These are phyloP conservation scores for Hippocampus zosterae DNA, from an alignment of 2,113 vertebrate species.

Conservation along the genomic window DNA sequence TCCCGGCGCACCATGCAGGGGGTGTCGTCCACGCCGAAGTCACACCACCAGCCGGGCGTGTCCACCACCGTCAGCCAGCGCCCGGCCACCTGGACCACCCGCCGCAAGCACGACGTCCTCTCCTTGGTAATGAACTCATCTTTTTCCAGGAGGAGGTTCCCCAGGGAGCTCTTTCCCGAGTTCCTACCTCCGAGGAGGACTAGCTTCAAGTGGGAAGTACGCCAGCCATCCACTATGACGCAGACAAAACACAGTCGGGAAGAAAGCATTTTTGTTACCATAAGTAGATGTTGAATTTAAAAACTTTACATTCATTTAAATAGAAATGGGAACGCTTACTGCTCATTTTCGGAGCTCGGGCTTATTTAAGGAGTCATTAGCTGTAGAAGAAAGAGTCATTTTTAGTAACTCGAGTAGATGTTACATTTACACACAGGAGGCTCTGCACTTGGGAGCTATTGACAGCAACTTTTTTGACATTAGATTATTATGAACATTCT, in stretches of 20 bases:
- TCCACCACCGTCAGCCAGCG: conserved; percentile 62
- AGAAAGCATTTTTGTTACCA: neutral
- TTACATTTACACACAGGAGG: neutral
- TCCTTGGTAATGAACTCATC: conserved; percentile 65
- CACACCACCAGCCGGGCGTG: conserved; percentile 70
- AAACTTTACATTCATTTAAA: neutral
- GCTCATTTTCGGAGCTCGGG: neutral
- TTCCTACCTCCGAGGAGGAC: conserved; percentile 69
- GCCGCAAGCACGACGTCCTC: conserved; percentile 52
- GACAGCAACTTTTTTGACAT: neutral
- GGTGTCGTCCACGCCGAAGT: conserved; percentile 50
- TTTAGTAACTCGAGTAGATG: neutral
- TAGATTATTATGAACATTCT: neutral
- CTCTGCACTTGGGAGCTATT: neutral
- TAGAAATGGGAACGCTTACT: neutral
- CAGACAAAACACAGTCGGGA: neutral
- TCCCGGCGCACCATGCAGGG: conserved; percentile 56
- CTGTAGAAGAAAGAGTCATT: neutral
- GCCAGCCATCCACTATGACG: conserved; percentile 23
- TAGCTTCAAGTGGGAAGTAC: conserved; percentile 44
- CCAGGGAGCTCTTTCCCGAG: conserved; percentile 61
- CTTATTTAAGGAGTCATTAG: neutral
- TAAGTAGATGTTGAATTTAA: neutral
- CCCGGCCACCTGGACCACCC: conserved; percentile 37
- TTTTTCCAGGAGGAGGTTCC: conserved; percentile 59